phyloP scores from a whole-genome alignment of 2,113 vertebrate species.

The Corythaixoides concolor region DNA sequence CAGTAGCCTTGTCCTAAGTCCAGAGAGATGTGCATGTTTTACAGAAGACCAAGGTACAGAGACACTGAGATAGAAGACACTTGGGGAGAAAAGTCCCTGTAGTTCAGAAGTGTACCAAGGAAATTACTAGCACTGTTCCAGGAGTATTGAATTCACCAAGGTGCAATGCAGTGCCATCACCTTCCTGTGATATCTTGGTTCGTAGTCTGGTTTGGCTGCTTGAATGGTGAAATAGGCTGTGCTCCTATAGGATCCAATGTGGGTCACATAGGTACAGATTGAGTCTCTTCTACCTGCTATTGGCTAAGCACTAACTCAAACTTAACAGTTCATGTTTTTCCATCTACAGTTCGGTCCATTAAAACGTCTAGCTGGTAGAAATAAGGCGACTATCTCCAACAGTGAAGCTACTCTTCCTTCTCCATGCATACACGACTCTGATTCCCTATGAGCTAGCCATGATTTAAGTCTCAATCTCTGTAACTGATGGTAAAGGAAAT shows the following conservation, averaged over 20 bases:
- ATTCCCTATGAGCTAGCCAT: neutral
- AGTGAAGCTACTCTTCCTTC: neutral
- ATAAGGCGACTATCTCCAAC: neutral
- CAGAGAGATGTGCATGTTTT: neutral
- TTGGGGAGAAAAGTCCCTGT: neutral
- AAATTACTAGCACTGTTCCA: neutral
- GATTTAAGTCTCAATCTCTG: neutral
- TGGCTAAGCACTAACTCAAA: neutral
- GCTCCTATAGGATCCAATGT: neutral
- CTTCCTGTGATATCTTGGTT: neutral
- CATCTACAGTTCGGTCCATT: neutral
- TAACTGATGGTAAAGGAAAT: neutral
- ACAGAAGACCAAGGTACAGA: neutral
- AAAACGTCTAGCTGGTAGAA: neutral
- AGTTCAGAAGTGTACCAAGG: neutral
- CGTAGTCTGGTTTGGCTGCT: neutral
- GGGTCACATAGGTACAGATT: rapidly evolving
- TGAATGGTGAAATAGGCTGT: neutral
- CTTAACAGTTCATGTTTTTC: neutral
- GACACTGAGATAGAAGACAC: neutral
- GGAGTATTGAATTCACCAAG: neutral
- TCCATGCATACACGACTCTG: neutral
- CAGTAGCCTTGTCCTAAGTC: neutral
- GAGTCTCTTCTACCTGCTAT: neutral
- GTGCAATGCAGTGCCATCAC: neutral